These are phyloP conservation scores for Homalodisca vitripennis DNA, from an alignment of 1,140 invertebrate species.

Conservation along the genomic window DNA sequence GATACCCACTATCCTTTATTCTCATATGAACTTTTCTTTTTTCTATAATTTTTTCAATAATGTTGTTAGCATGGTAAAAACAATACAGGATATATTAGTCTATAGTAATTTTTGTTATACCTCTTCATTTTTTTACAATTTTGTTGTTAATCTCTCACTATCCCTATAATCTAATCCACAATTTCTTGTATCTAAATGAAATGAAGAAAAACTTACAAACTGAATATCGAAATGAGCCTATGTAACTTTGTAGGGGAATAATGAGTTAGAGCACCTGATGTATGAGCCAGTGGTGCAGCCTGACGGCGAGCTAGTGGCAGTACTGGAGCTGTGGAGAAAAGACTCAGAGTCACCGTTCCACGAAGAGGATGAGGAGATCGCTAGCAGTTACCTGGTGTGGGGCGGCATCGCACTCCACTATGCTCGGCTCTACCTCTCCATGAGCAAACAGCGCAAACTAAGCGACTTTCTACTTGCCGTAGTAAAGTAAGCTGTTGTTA, in stretches of 20 bases:
- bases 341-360: constrained; percentile 52
- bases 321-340: constrained; percentile 52
- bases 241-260: constrained; percentile 31
- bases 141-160: too few species aligned
- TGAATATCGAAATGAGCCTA: too few species aligned
- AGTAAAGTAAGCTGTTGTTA: constrained; percentile 66
- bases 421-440: constrained; percentile 59
- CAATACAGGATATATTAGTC: too few species aligned
- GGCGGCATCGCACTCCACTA: constrained; percentile 62
- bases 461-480: constrained; percentile 71
- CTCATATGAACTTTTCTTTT: too few species aligned
- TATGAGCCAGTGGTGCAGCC: constrained; percentile 58
- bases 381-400: constrained; percentile 61
- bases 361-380: constrained; percentile 67
- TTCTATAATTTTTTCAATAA: too few species aligned
- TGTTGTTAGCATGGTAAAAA: too few species aligned
- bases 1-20: too few species aligned
- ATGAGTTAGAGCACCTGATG: constrained; percentile 41
- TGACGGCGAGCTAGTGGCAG: constrained; percentile 56
- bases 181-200: too few species aligned
- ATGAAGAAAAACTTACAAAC: too few species aligned
- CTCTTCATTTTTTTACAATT: too few species aligned
- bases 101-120: too few species aligned
- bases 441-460: constrained; percentile 63
- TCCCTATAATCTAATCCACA: too few species aligned